Evolutionary conservation across 2,797 vertebrate species (phyloP), one percentile per base, ranked within the genome.

Genomic region (Sebastes baramenuke): DNA sequence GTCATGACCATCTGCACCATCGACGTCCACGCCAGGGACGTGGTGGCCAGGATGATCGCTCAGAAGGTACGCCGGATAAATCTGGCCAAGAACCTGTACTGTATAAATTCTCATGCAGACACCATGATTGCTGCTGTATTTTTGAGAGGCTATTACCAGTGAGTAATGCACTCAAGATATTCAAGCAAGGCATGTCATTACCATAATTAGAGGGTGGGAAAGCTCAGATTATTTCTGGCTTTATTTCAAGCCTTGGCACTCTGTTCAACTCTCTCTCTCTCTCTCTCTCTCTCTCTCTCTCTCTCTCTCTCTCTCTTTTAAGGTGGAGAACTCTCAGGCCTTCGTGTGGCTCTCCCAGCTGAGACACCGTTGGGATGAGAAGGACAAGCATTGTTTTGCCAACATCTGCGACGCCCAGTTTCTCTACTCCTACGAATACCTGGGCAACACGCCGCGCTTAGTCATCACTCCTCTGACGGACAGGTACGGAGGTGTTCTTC

Each of bases 1-100:
- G 95, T 99, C 89, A 99, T 98, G 98, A 99, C 98, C 83, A 95
- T 99, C 90, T 99, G 99, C 85, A 99, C 98, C 77, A 98, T 98
- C 0, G 98, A 99, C 0, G 98, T 99, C 56, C 98, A 99, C 0
- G 97, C 98, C 46, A 96, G 99, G 80, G 98, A 99, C 0, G 97
- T 99, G 85, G 97, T 99, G 75, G 96, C 97, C 30, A 99, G 97
- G 93, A 96, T 99, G 94, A 95, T 98, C 1, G 72, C 94, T 2
- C 97, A 99, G 86, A 99, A 99, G 97, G 98, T 99, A 62, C 83
- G 46, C 6, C 5, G 62, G 11, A 64, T 14, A 20, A 30, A 5
- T 60, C 54, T 49, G n/a, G 2, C 5, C 1, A 12, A 72, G 9
- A 61, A 29, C 29, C 3, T 55, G 55, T 9, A 24, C 25, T 72